These are phyloP conservation scores for Stratiomys singularior DNA, from an alignment of 2,888 invertebrate genomes.

Conservation along the genomic window DNA sequence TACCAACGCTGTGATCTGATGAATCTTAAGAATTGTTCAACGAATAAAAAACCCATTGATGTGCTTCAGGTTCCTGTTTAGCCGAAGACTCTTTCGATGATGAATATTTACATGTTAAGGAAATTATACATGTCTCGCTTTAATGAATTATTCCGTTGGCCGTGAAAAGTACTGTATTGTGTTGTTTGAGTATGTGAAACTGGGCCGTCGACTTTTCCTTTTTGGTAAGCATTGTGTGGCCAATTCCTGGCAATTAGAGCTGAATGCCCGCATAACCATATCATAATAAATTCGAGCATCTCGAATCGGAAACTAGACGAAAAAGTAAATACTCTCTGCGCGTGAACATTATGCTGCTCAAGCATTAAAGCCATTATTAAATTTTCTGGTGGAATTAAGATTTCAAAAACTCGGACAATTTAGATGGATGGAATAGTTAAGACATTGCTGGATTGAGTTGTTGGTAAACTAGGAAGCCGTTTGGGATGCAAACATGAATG, in stretches of 20 bases:
- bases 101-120: slow-evolving; percentile 25
- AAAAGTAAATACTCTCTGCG: slow-evolving; percentile 13
- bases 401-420: slow-evolving; percentile 16
- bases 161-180: slow-evolving; percentile 1
- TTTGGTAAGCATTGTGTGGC: not conserved
- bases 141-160: slow-evolving; percentile 31
- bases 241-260: slow-evolving; percentile 30
- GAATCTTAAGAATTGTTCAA: not conserved
- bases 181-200: not conserved
- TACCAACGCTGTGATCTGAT: not conserved
- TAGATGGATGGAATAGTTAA: not conserved
- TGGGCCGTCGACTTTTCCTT: not conserved
- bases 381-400: slow-evolving; percentile 34
- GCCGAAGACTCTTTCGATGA: not conserved
- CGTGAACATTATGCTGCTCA: not conserved
- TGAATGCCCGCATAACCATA: slow-evolving; percentile 28
- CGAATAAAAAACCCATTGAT: not conserved
- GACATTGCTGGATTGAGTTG: too few species aligned
- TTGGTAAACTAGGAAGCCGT: too few species aligned
- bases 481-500: too few species aligned
- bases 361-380: slow-evolving; percentile 26
- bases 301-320: slow-evolving; percentile 17
- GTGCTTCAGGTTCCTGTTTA: not conserved
- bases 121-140: slow-evolving; percentile 29
- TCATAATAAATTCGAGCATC: slow-evolving; percentile 43